phyloP scores from a whole-genome alignment of 2,797 vertebrate species.

The Poeciliopsis paucimaculata region DNA sequence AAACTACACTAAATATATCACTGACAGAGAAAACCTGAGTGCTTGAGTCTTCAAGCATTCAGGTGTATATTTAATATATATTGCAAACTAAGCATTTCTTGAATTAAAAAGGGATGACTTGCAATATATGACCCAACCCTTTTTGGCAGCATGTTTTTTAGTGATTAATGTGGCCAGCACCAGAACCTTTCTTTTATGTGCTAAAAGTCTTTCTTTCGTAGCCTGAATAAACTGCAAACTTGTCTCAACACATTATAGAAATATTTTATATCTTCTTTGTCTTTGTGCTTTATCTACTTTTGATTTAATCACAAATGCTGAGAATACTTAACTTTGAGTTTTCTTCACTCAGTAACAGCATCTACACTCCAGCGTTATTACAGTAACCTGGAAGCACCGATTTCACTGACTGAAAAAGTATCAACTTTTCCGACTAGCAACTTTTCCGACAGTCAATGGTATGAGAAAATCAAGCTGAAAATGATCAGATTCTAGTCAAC shows the following conservation, averaged over 20 bases:
- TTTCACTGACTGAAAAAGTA: background rate
- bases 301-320: background rate
- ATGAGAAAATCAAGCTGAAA: background rate
- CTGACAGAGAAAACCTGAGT: background rate
- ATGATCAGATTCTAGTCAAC: background rate
- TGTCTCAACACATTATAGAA: background rate
- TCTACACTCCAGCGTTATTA: background rate
- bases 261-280: background rate
- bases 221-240: background rate
- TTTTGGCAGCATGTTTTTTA: background rate
- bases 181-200: background rate
- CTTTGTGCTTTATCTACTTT: background rate
- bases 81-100: background rate
- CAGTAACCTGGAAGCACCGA: background rate
- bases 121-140: background rate
- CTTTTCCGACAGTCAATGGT: no score
- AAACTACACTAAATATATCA: background rate
- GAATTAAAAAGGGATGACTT: background rate
- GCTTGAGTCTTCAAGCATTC: no score
- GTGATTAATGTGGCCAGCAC: background rate
- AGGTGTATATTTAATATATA: background rate
- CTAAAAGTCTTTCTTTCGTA: background rate
- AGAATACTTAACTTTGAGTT: background rate
- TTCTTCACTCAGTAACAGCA: background rate
- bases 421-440: background rate